phyloP scores from a whole-genome alignment of 2,888 invertebrate species.

The Brachynemurus nebulosus region DNA sequence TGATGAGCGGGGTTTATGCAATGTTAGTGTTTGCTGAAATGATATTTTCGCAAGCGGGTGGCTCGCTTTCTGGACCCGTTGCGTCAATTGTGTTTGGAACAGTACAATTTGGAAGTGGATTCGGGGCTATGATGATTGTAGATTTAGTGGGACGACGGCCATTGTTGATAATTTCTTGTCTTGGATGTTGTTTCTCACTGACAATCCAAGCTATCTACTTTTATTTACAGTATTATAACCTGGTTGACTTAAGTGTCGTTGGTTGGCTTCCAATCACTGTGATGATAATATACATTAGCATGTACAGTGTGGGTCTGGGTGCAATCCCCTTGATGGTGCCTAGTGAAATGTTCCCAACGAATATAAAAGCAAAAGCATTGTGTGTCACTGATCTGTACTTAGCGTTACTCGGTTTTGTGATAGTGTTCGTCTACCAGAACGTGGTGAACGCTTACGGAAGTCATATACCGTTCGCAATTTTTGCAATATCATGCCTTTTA shows the following conservation, averaged over 20 bases:
- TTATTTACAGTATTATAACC: conserved; percentile 21
- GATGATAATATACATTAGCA: conserved; percentile 6
- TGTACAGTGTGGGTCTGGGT: conserved; percentile 25
- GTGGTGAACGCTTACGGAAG: conserved; percentile 27
- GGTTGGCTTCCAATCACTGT: conserved; percentile 6
- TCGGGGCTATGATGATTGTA: conserved; percentile 22
- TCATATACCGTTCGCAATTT: conserved; percentile 29
- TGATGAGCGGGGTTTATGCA: conserved; percentile 28
- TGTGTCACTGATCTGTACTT: conserved; percentile 28
- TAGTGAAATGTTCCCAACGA: conserved; percentile 32
- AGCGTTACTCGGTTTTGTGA: conserved; percentile 29
- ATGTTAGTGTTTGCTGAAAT: conserved; percentile 30
- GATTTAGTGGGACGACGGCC: conserved; percentile 27
- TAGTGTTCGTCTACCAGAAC: conserved; percentile 31
- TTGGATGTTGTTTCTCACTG: conserved; percentile 24
- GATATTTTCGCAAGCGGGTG: conserved; percentile 25
- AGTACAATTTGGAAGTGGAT: conserved; percentile 24
- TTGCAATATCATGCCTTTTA: conserved; percentile 25
- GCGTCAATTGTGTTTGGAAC: conserved; percentile 27
- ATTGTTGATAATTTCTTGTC: conserved; percentile 26
- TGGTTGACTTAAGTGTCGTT: conserved; percentile 25
- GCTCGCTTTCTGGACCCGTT: conserved; percentile 22
- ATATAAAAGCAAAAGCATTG: conserved; percentile 30
- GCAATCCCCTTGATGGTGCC: conserved; percentile 31
- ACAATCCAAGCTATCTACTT: conserved; percentile 21